phyloP scores from a whole-genome alignment of 2,113 vertebrate species.

The Kryptolebias marmoratus region DNA sequence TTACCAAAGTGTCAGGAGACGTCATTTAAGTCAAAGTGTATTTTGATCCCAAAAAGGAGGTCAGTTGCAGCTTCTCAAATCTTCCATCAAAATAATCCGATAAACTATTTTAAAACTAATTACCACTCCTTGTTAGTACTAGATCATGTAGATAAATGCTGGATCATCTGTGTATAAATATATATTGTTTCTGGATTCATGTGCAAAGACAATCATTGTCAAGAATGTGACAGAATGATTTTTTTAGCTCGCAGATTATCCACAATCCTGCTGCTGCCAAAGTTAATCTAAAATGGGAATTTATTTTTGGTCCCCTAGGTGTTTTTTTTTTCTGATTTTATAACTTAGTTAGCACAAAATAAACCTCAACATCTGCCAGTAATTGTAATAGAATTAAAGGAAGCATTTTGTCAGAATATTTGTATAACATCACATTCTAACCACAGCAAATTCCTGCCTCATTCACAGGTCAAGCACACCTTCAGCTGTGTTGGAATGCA shows the following conservation, averaged over 20 bases:
- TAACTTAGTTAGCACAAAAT: background rate
- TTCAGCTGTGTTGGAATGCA: conserved; percentile 28
- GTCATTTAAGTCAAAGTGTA: no score
- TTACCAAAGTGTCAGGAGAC: no score
- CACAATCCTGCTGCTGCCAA: background rate
- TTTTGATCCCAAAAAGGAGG: no score
- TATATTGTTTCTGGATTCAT: background rate
- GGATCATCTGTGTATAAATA: no score
- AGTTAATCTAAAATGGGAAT: background rate
- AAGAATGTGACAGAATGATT: background rate
- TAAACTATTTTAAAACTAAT: background rate
- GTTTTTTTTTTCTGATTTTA: conserved; percentile 7
- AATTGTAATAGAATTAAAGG: conserved; percentile 2
- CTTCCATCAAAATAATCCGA: background rate
- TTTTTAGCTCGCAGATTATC: background rate
- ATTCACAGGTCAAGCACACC: conserved; percentile 23
- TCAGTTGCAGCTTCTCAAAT: background rate
- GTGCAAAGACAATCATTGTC: background rate
- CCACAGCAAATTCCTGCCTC: conserved; percentile 12
- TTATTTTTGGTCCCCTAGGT: conserved; percentile 2
- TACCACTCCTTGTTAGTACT: no score
- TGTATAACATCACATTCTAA: conserved; percentile 3
- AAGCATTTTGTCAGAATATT: background rate
- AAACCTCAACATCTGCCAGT: background rate
- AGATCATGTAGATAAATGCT: no score